Evolutionary conservation across 2,888 invertebrate species (phyloP), one percentile per base, ranked within the genome.

Genomic region (Callimorpha dominula): DNA sequence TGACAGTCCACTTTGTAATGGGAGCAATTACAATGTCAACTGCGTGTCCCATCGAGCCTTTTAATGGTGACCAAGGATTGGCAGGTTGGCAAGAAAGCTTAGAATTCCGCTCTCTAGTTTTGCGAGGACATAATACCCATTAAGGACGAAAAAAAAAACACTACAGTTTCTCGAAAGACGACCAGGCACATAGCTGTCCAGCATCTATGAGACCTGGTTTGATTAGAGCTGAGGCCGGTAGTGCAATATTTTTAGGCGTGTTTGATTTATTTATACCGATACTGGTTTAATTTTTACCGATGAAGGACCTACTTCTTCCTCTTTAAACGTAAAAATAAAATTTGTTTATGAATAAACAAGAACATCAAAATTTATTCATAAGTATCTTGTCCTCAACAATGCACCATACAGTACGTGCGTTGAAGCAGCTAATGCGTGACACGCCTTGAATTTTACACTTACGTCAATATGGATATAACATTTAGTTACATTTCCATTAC

Each of bases 391-490:
- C 78, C 62, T 74, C 71, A 73, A 91, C 90, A 91, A 88, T 85
- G 85, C 80, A 70, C 80, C 84, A 80, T 84, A 85, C 83, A 86
- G 50, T 54, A 78, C 71, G 87, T 89, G 86, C 87, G 80, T 78
- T 77, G 88, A 85, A 80, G 87, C 86, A 80, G 50, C 60, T 88
- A 90, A 91, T 83, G 74, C 86, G 84, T 81, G 83, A 85, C 88
- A 87, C 81, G 77, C 86, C 81, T 81, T 77, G 77, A 65, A 77
- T 78, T 78, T 74, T 74, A 78, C 67, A 74, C 67, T n/a, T 65
- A 67, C 70, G n/a, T 72, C 43, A 46, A 64, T 20, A 69, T 75
- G 72, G 72, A 40, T 49, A 9, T 49, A 63, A 50, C 50, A 11
- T n/a, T 65, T 31, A 60, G 43, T 73, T 71, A 42, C 0, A 54